Evolutionary conservation across 2,888 invertebrate species (phyloP).

Genomic region (Sialis lutaria): DNA sequence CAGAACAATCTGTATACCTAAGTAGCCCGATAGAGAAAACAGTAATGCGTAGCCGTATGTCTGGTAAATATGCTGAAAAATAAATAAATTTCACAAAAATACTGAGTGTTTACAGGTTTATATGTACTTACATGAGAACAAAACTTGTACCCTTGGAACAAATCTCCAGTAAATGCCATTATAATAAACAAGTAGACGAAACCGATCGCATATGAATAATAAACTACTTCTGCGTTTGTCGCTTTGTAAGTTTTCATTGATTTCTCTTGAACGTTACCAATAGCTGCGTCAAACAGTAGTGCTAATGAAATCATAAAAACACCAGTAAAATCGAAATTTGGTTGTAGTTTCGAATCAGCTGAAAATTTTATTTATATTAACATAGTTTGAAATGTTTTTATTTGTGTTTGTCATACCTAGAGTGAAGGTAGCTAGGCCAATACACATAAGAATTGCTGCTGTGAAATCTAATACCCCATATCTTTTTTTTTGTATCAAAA

Average conservation of each 20-base stretch:
- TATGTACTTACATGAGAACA: conserved; percentile 47
- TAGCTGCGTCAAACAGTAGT: conserved; percentile 81
- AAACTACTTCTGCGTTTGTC: conserved; percentile 77
- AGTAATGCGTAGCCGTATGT: conserved; percentile 75
- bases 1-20: conserved; percentile 85
- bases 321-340: conserved; percentile 53
- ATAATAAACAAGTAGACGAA: conserved; percentile 63
- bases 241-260: conserved; percentile 73
- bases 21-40: conserved; percentile 77
- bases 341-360: conserved; percentile 58
- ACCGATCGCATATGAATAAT: conserved; percentile 83
- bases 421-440: conserved; percentile 81
- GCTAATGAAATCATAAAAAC: conserved; percentile 68
- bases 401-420: conserved; percentile 35
- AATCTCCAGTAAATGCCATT: conserved; percentile 52
- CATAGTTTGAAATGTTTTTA: neutral
- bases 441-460: conserved; percentile 73
- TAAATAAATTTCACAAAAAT: conserved; percentile 12
- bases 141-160: conserved; percentile 56
- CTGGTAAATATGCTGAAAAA: conserved; percentile 44
- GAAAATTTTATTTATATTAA: conserved; percentile 17
- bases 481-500: conserved; percentile 76
- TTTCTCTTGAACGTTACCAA: conserved; percentile 95
- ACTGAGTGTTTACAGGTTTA: neutral
- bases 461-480: conserved; percentile 70